phyloP scores from a whole-genome alignment of 2,888 invertebrate species.

The Drosophila algonquin region DNA sequence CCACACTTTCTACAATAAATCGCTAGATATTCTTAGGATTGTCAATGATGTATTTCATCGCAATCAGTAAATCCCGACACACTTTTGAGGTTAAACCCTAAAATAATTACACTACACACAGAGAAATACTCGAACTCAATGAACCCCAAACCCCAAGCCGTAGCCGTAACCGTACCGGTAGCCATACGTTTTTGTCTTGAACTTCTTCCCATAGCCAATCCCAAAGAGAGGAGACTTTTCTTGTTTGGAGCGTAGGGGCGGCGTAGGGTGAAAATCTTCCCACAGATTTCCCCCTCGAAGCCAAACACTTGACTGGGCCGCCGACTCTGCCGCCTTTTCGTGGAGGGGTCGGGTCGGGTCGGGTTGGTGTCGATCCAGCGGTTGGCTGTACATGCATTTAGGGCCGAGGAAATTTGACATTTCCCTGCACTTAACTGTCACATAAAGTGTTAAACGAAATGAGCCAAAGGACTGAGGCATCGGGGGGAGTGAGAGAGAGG shows the following conservation, averaged over 20 bases:
- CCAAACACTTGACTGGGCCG: conserved; percentile 62
- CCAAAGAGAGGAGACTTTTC: background rate
- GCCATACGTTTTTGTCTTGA: background rate
- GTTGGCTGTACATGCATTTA: conserved; percentile 56
- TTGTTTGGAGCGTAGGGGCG: conserved; percentile 13
- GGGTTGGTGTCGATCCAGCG: conserved; percentile 6
- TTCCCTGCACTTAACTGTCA: conserved; percentile 76
- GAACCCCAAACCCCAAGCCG: background rate
- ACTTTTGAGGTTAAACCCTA: background rate
- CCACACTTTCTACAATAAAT: background rate
- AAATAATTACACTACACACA: background rate
- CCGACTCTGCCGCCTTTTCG: conserved; percentile 1
- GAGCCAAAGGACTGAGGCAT: conserved; percentile 48
- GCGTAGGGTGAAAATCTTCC: conserved; percentile 56
- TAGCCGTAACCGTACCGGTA: background rate
- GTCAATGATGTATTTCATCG: background rate
- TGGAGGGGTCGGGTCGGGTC: background rate
- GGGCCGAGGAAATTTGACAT: conserved; percentile 74
- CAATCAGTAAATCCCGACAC: background rate
- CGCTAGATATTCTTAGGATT: background rate
- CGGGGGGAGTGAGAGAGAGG: background rate
- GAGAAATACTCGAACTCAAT: background rate
- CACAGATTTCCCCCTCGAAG: conserved; percentile 51
- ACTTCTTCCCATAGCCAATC: background rate
- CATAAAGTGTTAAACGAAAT: conserved; percentile 80